A percentile compares a stretch with the other conserved stretches of the same genome.
These are phyloP conservation scores for Zelleria hepariella DNA, from an alignment of 2,888 invertebrate genomes.

Conservation along the genomic window DNA sequence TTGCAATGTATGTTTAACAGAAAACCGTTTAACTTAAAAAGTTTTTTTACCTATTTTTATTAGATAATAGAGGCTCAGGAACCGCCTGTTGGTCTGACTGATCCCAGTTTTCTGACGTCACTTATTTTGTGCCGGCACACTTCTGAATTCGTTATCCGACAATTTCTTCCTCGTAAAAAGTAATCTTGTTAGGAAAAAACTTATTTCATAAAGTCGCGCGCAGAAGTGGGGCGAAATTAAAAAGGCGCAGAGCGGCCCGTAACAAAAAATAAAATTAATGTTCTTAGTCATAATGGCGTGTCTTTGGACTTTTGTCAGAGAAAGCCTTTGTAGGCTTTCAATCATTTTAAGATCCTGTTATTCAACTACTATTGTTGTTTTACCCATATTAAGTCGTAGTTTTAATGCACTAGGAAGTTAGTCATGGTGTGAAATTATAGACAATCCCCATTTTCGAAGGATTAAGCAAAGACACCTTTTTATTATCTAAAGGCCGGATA, in stretches of 20 bases:
- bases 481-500: too few relatives aligned
- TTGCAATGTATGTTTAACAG: too few relatives aligned
- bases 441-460: too few relatives aligned
- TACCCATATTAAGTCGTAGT: too few relatives aligned
- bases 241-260: slow-evolving; percentile 22
- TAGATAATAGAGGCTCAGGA: too few relatives aligned
- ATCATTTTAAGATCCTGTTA: neutral
- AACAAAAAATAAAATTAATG: slow-evolving; percentile 35
- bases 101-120: neutral
- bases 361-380: too few relatives aligned
- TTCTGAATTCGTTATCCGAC: slow-evolving; percentile 56
- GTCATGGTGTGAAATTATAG: too few relatives aligned
- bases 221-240: slow-evolving; percentile 47
- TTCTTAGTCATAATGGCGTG: slow-evolving; percentile 44
- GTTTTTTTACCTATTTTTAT: too few relatives aligned
- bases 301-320: slow-evolving; percentile 26
- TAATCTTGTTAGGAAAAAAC: slow-evolving; percentile 64
- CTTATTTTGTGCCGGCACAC: slow-evolving; percentile 1
- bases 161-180: slow-evolving; percentile 62
- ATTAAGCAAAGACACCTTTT: too few relatives aligned
- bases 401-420: too few relatives aligned
- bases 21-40: too few relatives aligned
- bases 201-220: slow-evolving; percentile 58
- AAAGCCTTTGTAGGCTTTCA: slow-evolving; percentile 39
- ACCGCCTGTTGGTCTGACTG: too few relatives aligned